These are phyloP conservation scores for Drosophila nigricruria DNA, from an alignment of 2,888 invertebrate genomes.

Conservation along the genomic window DNA sequence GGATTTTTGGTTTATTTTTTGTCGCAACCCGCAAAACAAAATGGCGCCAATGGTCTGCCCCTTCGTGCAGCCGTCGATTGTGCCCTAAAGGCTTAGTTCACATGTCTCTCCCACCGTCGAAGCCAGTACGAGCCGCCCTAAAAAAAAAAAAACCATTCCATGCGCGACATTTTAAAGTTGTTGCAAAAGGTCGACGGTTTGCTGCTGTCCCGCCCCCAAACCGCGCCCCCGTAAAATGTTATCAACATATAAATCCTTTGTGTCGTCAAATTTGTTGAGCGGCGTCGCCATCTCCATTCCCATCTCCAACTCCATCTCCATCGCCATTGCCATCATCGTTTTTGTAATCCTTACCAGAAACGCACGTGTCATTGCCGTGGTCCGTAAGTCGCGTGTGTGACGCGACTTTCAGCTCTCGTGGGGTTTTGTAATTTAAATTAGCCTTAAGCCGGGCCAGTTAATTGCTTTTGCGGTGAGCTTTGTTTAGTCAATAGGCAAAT, in stretches of 20 bases:
- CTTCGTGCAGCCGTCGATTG: constrained; percentile 42
- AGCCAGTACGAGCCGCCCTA: background rate
- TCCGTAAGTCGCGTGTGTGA: constrained; percentile 58
- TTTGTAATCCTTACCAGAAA: constrained; percentile 65
- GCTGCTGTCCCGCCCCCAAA: background rate
- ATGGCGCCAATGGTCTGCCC: constrained; percentile 72
- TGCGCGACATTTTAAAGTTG: constrained; percentile 73
- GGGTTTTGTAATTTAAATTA: constrained; percentile 79
- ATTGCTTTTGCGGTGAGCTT: constrained; percentile 65
- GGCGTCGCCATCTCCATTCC: constrained; percentile 28
- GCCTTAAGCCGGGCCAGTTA: constrained; percentile 80
- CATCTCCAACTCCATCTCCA: constrained; percentile 32
- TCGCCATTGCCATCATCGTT: constrained; percentile 45
- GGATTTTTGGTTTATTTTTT: constrained; percentile 78
- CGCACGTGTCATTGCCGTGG: constrained; percentile 68
- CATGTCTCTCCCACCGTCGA: constrained; percentile 48
- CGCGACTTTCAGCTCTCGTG: constrained; percentile 33
- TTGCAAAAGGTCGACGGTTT: constrained; percentile 30
- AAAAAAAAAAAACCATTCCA: constrained; percentile 13
- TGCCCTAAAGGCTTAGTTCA: constrained; percentile 76
- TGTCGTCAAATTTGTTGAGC: constrained; percentile 83
- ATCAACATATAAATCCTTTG: constrained; percentile 82
- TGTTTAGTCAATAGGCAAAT: constrained; percentile 6
- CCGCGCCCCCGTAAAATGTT: constrained; percentile 51
- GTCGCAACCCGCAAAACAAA: constrained; percentile 55